Conservation (phyloP, 1,140 invertebrate genomes). For the Zaprionus gabonicus region DNA sequence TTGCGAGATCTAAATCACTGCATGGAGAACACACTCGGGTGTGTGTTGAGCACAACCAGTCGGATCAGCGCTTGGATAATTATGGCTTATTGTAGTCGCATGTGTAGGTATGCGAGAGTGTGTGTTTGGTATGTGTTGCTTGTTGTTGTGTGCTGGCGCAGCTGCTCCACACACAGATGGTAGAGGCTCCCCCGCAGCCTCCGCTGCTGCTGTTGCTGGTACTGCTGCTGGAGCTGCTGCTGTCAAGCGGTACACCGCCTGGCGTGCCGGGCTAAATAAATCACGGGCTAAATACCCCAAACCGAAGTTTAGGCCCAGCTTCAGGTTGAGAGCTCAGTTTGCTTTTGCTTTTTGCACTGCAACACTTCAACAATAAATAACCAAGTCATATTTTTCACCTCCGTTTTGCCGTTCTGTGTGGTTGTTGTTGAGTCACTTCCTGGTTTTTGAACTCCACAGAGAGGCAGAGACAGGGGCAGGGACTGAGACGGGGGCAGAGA, state of each 20-base stretch:
- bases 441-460: slow-evolving; percentile 73
- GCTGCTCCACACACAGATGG: slow-evolving; percentile 29
- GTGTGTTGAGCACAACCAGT: slow-evolving; percentile 41
- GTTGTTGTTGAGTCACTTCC: slow-evolving; percentile 79
- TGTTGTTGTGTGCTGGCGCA: slow-evolving; percentile 19
- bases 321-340: slow-evolving; percentile 35
- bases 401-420: slow-evolving; percentile 61
- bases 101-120: slow-evolving; percentile 4
- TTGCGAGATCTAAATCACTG: slow-evolving; percentile 33
- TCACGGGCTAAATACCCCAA: slow-evolving; percentile 80
- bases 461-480: not conserved
- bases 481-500: not conserved
- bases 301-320: slow-evolving; percentile 72
- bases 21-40: not conserved
- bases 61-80: slow-evolving; percentile 76
- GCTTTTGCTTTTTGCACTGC: slow-evolving; percentile 68
- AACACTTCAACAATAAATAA: slow-evolving; percentile 83
- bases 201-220: not conserved
- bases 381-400: slow-evolving; percentile 82
- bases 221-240: slow-evolving; percentile 10
- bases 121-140: slow-evolving; percentile 13
- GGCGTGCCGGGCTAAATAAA: slow-evolving; percentile 73
- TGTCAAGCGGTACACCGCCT: slow-evolving; percentile 57
- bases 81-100: slow-evolving; percentile 76
- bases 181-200: slow-evolving; percentile 2